phyloP scores from a whole-genome alignment of 2,797 vertebrate genomes.

The Takifugu ocellatus region DNA sequence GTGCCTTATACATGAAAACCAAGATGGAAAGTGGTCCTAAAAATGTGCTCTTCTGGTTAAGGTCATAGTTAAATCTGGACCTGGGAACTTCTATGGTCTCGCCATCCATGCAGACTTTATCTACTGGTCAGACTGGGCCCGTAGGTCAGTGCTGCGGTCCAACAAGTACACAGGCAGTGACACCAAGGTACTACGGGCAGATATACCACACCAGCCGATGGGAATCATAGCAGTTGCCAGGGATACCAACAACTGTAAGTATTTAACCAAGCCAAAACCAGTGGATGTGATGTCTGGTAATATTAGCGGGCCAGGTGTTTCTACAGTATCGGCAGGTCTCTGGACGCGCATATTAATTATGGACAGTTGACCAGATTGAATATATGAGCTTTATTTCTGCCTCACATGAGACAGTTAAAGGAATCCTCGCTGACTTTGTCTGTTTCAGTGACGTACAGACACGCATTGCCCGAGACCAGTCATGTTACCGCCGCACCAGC shows the following conservation, averaged over 20 bases:
- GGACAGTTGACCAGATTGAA: slow-evolving; percentile 22
- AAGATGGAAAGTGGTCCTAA: slow-evolving; percentile 5
- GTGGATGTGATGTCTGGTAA: slow-evolving; percentile 26
- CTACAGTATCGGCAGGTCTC: slow-evolving; percentile 7
- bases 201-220: slow-evolving; percentile 97
- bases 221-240: slow-evolving; percentile 94
- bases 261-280: slow-evolving; percentile 16
- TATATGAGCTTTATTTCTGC: slow-evolving; percentile 7
- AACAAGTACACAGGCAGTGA: slow-evolving; percentile 96
- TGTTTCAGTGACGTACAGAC: not conserved
- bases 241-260: slow-evolving; percentile 97
- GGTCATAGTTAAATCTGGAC: slow-evolving; percentile 93
- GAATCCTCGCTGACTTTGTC: too few relatives aligned
- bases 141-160: slow-evolving; percentile 89
- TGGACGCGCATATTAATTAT: slow-evolving; percentile 21
- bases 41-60: slow-evolving; percentile 46
- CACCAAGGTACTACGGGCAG: slow-evolving; percentile 90
- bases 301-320: slow-evolving; percentile 23
- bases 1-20: not conserved
- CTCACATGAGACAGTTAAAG: not conserved
- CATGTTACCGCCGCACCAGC: too few relatives aligned
- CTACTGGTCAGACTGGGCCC: slow-evolving; percentile 97
- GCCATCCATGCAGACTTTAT: slow-evolving; percentile 92
- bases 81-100: slow-evolving; percentile 93
- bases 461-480: too few relatives aligned